phyloP scores from a whole-genome alignment of 2,797 vertebrate species.

The Sandelia bainsii region DNA sequence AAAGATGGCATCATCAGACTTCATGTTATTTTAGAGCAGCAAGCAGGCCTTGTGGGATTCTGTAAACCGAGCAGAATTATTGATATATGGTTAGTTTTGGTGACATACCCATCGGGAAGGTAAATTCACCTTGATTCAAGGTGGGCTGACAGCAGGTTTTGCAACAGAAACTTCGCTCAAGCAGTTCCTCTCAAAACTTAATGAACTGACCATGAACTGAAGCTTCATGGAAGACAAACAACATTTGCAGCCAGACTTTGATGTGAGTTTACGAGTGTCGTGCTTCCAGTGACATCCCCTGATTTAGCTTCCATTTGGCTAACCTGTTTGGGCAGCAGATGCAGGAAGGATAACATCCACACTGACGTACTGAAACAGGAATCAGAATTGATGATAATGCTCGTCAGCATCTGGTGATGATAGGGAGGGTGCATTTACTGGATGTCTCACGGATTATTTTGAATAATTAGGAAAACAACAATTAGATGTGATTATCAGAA shows the following conservation, averaged over 20 bases:
- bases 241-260: conserved; percentile 14
- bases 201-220: conserved; percentile 15
- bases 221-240: not conserved
- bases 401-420: conserved; percentile 20
- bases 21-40: conserved; percentile 22
- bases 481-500: conserved; percentile 33
- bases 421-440: not conserved
- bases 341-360: conserved; percentile 25
- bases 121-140: conserved; percentile 38
- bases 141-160: conserved; percentile 25
- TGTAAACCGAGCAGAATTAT: conserved; percentile 31
- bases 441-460: conserved; percentile 14
- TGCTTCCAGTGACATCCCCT: conserved; percentile 1
- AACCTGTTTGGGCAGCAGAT: conserved; percentile 26
- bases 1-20: conserved; percentile 24
- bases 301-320: conserved; percentile 3
- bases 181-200: conserved; percentile 9
- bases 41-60: conserved; percentile 32
- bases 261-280: conserved; percentile 8
- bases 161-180: conserved; percentile 10
- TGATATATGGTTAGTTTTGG: conserved; percentile 37
- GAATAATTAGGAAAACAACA: conserved; percentile 34
- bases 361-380: conserved; percentile 33
- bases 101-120: conserved; percentile 2
- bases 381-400: conserved; percentile 41